Conservation (phyloP, 1,140 invertebrate genomes). For the Myzus persicae region DNA sequence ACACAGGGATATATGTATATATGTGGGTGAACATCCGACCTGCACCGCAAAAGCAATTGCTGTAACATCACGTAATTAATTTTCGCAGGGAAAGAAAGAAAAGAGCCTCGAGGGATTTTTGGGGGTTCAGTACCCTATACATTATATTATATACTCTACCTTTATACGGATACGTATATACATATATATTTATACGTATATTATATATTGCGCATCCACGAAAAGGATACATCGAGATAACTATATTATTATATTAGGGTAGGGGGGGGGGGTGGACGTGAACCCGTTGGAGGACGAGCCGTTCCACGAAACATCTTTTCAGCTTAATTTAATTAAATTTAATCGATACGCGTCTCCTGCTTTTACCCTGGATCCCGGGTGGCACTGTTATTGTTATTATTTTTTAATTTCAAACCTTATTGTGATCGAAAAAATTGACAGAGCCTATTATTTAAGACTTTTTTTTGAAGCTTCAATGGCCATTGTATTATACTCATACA, state of each 20-base stretch:
- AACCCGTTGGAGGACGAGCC: background rate
- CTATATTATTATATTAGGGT: background rate
- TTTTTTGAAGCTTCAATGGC: background rate
- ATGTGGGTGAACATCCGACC: background rate
- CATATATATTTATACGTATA: background rate
- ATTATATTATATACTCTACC: background rate
- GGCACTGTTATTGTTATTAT: background rate
- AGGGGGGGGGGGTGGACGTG: too few species aligned
- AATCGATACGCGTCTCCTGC: background rate
- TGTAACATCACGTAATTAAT: conserved; percentile 17
- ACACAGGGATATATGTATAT: background rate
- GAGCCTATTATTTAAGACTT: too few species aligned
- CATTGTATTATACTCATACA: background rate
- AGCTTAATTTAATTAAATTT: conserved; percentile 20
- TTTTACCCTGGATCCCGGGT: background rate
- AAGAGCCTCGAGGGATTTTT: conserved; percentile 27
- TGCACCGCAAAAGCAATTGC: background rate
- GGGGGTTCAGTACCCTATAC: background rate
- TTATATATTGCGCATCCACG: background rate
- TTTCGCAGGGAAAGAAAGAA: conserved; percentile 21
- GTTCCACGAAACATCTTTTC: background rate
- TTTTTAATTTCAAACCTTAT: background rate
- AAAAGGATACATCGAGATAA: conserved; percentile 31
- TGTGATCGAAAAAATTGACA: background rate
- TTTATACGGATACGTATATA: too few species aligned